Evolutionary conservation across 2,113 vertebrate genomes (phyloP), one percentile per base, ranked within the genome.

Genomic region (Amblyornis subalaris): DNA sequence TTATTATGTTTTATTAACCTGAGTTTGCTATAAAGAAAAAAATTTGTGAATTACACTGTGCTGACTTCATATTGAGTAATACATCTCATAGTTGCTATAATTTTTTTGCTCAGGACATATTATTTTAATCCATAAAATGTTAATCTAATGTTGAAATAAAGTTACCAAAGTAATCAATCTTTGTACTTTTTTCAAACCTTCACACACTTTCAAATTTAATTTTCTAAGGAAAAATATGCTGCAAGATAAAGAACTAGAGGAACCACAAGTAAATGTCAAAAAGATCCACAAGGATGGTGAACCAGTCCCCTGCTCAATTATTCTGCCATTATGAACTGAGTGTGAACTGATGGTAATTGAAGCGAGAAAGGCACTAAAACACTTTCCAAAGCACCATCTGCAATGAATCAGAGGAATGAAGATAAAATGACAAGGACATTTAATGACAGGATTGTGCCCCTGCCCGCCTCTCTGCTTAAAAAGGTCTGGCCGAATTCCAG

Each of bases 351-450:
- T 75, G 92, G 82, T 91, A 96, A 93, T 87, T 95, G 80, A 94
- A 95, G 62, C 16, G 21, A 92, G 69, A 88, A 92, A 95, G 73
- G 90, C 88, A 90, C 87, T 94, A 81, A 94, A 93, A 74, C 45
- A 73, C 81, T 95, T 91, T 97, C 91, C 69, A 87, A 92, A 92
- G 84, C 38, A 90, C 91, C 97, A 96, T 97, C 97, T 97, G 96
- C 79, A 97, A 87, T 13, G 19, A 94, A 94, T 98, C 97, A 95
- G 60, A 94, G 94, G 81, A 96, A 97, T 91, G 91, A 93, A 98
- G 95, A 91, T 94, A 88, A 94, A 96, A 97, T 95, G 95, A 97
- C 97, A 97, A 84, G 85, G 97, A 96, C 92, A 89, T 90, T 95
- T 93, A 94, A 94, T 93, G 95, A 96, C 78, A 95, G 82, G 76